These are phyloP conservation scores for Campaea margaritaria DNA, from an alignment of 2,888 invertebrate genomes.

Conservation along the genomic window DNA sequence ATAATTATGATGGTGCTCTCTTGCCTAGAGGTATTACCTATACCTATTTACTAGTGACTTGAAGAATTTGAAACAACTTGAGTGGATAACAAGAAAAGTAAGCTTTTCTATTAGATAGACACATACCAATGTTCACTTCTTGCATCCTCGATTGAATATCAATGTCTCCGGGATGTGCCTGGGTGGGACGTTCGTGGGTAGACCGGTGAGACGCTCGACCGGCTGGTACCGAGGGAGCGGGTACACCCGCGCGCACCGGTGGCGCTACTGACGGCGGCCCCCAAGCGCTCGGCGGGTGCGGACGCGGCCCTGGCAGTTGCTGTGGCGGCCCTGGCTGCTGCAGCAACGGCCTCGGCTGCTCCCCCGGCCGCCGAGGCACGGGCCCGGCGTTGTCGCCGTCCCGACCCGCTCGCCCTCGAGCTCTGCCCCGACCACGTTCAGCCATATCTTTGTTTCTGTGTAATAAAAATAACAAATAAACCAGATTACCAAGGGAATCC, in stretches of 20 bases:
- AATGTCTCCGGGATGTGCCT: slow-evolving; percentile 74
- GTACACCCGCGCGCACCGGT: slow-evolving; percentile 67
- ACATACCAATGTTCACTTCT: slow-evolving; percentile 59
- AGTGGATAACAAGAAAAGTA: too few relatives aligned
- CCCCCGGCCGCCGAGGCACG: slow-evolving; percentile 58
- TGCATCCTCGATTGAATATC: slow-evolving; percentile 73
- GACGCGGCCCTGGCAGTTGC: slow-evolving; percentile 57
- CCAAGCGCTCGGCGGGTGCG: slow-evolving; percentile 75
- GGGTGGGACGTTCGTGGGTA: slow-evolving; percentile 26
- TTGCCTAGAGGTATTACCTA: too few relatives aligned
- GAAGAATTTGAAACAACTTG: too few relatives aligned
- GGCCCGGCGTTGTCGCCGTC: slow-evolving; percentile 56
- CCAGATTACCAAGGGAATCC: too few relatives aligned
- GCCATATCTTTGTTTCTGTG: slow-evolving; percentile 49
- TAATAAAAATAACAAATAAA: neutral
- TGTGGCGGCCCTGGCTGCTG: slow-evolving; percentile 51
- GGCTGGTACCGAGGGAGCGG: slow-evolving; percentile 56
- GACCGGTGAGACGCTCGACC: slow-evolving; percentile 70
- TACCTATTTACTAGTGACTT: too few relatives aligned
- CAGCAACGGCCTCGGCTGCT: slow-evolving; percentile 50
- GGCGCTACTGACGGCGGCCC: slow-evolving; percentile 67
- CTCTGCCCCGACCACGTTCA: slow-evolving; percentile 70
- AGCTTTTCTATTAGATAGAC: too few relatives aligned
- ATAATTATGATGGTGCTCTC: too few relatives aligned
- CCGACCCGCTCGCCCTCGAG: slow-evolving; percentile 72